Percentiles rank a stretch among this genome's conserved stretches.
These are phyloP conservation scores for Xiphophorus hellerii DNA, from an alignment of 2,113 vertebrate genomes.

Conservation along the genomic window DNA sequence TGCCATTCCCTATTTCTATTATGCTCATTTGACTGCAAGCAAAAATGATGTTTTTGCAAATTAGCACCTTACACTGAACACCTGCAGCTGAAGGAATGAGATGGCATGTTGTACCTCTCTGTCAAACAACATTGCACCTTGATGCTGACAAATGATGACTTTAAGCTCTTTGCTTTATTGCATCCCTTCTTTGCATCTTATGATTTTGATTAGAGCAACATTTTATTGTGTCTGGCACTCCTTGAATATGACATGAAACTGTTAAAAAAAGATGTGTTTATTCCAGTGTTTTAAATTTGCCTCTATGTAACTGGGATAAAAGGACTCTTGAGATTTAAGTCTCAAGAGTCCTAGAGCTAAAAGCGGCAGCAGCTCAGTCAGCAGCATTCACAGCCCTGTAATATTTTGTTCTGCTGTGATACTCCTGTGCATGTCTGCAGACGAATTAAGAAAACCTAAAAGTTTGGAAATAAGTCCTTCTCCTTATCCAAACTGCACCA, in stretches of 20 bases:
- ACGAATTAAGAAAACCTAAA: background rate
- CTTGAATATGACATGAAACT: background rate
- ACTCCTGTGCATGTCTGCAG: background rate
- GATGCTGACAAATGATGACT: background rate
- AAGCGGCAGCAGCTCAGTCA: background rate
- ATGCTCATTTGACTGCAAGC: background rate
- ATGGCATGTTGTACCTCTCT: background rate
- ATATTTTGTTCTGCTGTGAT: background rate
- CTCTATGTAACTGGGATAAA: background rate
- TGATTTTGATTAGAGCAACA: background rate
- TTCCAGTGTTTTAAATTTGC: background rate
- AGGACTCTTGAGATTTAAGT: background rate
- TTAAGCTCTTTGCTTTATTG: background rate
- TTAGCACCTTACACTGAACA: background rate
- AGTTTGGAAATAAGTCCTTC: too few relatives aligned
- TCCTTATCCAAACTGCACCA: background rate
- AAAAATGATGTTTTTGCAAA: background rate
- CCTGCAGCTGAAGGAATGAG: background rate
- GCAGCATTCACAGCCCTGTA: background rate
- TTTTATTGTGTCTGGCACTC: background rate
- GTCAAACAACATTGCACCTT: background rate
- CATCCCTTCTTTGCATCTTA: background rate
- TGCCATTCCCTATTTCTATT: background rate
- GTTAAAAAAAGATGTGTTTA: background rate
- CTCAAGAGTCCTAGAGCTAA: background rate